Evolutionary conservation across 2,888 invertebrate genomes (phyloP).

Genomic region (Fragum fragum): DNA sequence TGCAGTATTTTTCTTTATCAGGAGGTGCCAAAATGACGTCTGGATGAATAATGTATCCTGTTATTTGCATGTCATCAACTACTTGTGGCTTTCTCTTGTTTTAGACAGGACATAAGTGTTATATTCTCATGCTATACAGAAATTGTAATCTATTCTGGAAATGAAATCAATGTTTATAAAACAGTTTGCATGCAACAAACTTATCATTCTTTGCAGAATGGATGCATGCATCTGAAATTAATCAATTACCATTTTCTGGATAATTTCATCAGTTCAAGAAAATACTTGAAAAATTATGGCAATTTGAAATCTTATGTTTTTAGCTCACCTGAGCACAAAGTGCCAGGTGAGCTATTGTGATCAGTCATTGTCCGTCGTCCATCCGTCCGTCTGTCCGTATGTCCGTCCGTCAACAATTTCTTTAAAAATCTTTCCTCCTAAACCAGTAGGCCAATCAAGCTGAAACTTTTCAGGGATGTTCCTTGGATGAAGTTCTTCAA

Average conservation of each 20-base stretch:
- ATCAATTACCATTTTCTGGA: background rate
- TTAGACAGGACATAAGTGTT: background rate
- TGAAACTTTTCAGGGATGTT: too few relatives aligned
- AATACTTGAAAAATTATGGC: too few relatives aligned
- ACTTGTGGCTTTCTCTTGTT: background rate
- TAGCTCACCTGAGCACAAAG: too few relatives aligned
- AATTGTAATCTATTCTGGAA: constrained; percentile 1
- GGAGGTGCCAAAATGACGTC: constrained; percentile 6
- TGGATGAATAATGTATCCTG: constrained; percentile 3
- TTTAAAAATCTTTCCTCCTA: too few relatives aligned
- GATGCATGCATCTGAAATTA: background rate
- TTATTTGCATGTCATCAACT: background rate
- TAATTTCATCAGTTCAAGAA: too few relatives aligned
- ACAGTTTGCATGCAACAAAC: background rate
- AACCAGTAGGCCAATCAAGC: too few relatives aligned
- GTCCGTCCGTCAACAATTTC: too few relatives aligned
- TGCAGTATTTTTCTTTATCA: background rate
- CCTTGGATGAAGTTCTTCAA: too few relatives aligned
- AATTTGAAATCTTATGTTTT: too few relatives aligned
- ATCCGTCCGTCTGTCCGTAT: too few relatives aligned
- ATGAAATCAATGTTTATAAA: constrained; percentile 3
- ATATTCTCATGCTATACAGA: background rate
- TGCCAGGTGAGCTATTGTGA: too few relatives aligned
- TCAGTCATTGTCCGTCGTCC: too few relatives aligned
- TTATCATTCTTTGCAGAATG: background rate